Percentiles rank a stretch among this genome's conserved stretches.
These are phyloP conservation scores for Clarias gariepinus DNA, from an alignment of 2,113 vertebrate genomes.

Conservation along the genomic window DNA sequence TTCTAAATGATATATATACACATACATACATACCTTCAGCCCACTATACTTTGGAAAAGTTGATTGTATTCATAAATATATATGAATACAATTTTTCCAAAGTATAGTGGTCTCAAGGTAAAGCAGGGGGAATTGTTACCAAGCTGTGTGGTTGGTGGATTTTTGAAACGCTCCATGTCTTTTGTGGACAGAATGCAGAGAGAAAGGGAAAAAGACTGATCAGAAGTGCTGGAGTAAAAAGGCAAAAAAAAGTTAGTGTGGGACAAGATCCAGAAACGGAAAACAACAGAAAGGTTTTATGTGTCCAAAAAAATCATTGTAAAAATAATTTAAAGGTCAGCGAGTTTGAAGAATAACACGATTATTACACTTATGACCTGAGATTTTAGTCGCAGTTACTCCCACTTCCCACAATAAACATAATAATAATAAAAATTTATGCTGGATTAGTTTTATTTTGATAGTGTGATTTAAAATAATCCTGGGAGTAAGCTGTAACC, in stretches of 20 bases:
- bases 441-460: slow-evolving; percentile 42
- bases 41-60: too few relatives aligned
- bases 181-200: neutral
- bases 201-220: neutral
- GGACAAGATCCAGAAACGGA: slow-evolving; percentile 28
- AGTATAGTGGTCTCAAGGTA: slow-evolving; percentile 17
- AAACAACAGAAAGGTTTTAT: slow-evolving; percentile 55
- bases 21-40: too few relatives aligned
- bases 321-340: slow-evolving; percentile 43
- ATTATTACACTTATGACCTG: slow-evolving; percentile 14
- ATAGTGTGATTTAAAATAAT: slow-evolving; percentile 57
- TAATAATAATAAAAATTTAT: slow-evolving; percentile 46
- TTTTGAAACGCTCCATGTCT: neutral
- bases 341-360: slow-evolving; percentile 50
- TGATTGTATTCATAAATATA: too few relatives aligned
- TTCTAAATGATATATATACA: neutral
- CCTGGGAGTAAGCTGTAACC: slow-evolving; percentile 48
- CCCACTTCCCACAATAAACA: slow-evolving; percentile 32
- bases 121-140: slow-evolving; percentile 23
- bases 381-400: slow-evolving; percentile 18
- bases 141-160: neutral
- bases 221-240: slow-evolving; percentile 3
- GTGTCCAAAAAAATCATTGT: slow-evolving; percentile 52
- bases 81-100: slow-evolving; percentile 33
- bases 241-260: neutral